phyloP scores from a whole-genome alignment of 1,140 invertebrate genomes.

The Euura lappo region DNA sequence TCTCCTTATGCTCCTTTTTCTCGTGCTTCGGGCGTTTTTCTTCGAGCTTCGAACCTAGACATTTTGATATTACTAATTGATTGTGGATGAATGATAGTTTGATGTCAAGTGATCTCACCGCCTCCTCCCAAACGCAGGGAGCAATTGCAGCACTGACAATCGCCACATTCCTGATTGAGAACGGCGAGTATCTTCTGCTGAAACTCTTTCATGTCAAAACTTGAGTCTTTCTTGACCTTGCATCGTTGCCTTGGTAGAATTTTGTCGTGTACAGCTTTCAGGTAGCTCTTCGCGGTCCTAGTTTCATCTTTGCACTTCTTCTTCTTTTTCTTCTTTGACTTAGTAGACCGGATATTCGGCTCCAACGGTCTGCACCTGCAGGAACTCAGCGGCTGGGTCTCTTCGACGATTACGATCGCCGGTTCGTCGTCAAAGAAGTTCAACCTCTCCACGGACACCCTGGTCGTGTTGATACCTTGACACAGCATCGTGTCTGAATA shows the following conservation, averaged over 20 bases:
- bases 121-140: neutral
- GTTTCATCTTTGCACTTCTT: neutral
- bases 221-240: neutral
- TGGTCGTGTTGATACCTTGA: neutral
- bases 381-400: neutral
- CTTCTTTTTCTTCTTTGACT: neutral
- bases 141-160: neutral
- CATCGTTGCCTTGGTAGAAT: neutral
- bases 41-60: too few species aligned
- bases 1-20: too few species aligned
- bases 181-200: neutral
- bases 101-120: neutral
- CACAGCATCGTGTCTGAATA: neutral
- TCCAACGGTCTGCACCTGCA: neutral
- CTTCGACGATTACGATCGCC: neutral
- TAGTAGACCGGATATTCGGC: neutral
- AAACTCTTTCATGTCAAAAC: neutral
- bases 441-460: neutral
- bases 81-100: too few species aligned
- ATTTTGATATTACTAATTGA: too few species aligned
- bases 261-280: neutral
- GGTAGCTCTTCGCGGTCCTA: neutral
- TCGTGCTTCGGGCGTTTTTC: too few species aligned
- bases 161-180: neutral
- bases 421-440: neutral